Evolutionary conservation across 1,140 invertebrate genomes (phyloP).

Genomic region (Cydia splendana): DNA sequence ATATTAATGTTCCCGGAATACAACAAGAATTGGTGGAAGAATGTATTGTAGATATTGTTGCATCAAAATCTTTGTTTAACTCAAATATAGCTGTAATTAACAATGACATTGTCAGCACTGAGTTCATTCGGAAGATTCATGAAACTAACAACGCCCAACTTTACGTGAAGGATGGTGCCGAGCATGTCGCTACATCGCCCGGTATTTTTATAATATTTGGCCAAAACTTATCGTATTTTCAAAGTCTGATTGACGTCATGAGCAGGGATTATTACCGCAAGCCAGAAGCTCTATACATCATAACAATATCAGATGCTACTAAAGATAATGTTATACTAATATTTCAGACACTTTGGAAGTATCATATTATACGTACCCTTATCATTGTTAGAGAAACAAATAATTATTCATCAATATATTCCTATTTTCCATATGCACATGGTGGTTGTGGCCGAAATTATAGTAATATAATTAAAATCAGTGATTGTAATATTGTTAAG

Average conservation of each 20-base stretch:
- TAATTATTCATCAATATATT: not conserved
- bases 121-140: not conserved
- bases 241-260: not conserved
- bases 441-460: slow-evolving; percentile 8
- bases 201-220: not conserved
- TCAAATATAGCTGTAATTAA: slow-evolving; percentile 4
- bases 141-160: slow-evolving; percentile 1
- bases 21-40: not conserved
- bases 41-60: not conserved
- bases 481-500: not conserved
- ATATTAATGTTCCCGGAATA: not conserved
- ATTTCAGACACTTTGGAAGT: slow-evolving; percentile 6
- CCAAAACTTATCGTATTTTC: not conserved
- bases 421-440: slow-evolving; percentile 21
- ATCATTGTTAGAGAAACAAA: not conserved
- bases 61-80: not conserved
- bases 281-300: not conserved
- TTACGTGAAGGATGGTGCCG: not conserved
- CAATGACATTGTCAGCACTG: not conserved
- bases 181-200: not conserved
- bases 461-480: not conserved
- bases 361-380: not conserved
- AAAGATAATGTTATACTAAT: not conserved
- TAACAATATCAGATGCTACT: not conserved
- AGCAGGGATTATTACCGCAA: not conserved